Conservation (phyloP, 1,140 invertebrate genomes). For the Drosophila orena region DNA sequence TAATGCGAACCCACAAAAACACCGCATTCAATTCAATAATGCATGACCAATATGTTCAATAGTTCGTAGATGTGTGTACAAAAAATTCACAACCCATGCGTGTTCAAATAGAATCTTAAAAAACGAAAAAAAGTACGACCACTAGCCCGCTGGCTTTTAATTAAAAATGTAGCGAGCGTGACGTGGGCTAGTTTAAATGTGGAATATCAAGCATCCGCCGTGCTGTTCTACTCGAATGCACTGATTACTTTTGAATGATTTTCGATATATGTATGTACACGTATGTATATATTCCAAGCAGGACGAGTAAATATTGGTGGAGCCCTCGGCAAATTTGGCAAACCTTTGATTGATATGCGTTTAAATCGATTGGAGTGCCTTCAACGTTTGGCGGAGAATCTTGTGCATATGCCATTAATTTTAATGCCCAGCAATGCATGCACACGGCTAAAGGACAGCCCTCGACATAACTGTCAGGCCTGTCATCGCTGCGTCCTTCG, state of each 20-base stretch:
- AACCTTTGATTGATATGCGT: slow-evolving; percentile 68
- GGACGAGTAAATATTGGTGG: slow-evolving; percentile 61
- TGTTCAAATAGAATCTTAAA: slow-evolving; percentile 11
- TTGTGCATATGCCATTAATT: slow-evolving; percentile 69
- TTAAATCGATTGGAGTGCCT: slow-evolving; percentile 54
- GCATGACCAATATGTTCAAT: slow-evolving; percentile 19
- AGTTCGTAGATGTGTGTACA: not conserved
- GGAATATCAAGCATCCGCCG: slow-evolving; percentile 68
- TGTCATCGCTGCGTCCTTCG: slow-evolving; percentile 11
- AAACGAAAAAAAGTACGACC: slow-evolving; percentile 23
- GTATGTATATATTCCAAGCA: slow-evolving; percentile 40
- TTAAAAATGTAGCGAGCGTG: slow-evolving; percentile 50
- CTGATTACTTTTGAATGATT: slow-evolving; percentile 33
- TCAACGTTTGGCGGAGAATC: not conserved
- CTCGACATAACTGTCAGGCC: slow-evolving; percentile 35
- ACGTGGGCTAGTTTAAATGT: slow-evolving; percentile 33
- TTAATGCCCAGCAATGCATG: slow-evolving; percentile 46
- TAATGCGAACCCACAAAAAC: slow-evolving; percentile 21
- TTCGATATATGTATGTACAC: slow-evolving; percentile 23
- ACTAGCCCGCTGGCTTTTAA: slow-evolving; percentile 34
- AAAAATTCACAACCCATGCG: slow-evolving; percentile 17
- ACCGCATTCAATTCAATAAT: slow-evolving; percentile 35
- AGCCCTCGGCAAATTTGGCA: slow-evolving; percentile 51
- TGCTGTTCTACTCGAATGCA: slow-evolving; percentile 25
- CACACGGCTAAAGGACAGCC: not conserved